phyloP scores from a whole-genome alignment of 2,113 vertebrate genomes.

The Daboia siamensis region DNA sequence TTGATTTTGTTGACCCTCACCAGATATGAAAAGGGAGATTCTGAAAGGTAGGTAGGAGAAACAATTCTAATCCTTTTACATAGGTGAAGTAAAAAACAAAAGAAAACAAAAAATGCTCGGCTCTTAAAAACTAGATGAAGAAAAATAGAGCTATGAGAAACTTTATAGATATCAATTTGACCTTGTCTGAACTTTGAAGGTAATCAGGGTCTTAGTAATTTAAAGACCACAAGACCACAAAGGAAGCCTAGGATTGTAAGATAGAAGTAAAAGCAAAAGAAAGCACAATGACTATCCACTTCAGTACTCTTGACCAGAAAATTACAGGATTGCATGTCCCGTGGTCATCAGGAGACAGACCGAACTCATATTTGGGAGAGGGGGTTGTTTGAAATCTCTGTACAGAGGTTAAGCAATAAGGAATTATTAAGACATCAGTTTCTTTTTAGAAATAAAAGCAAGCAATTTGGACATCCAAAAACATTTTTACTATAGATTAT shows the following conservation, averaged over 20 bases:
- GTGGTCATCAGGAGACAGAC: background rate
- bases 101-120: background rate
- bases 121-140: background rate
- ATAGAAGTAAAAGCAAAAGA: background rate
- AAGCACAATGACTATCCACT: background rate
- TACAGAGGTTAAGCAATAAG: background rate
- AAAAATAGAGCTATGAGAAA: background rate
- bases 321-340: background rate
- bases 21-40: constrained; percentile 53
- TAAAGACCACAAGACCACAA: background rate
- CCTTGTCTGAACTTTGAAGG: background rate
- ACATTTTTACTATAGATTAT: background rate
- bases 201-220: background rate
- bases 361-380: background rate
- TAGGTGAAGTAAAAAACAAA: background rate
- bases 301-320: background rate
- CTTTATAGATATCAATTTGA: background rate
- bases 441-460: background rate
- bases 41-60: background rate
- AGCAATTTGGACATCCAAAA: background rate
- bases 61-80: background rate
- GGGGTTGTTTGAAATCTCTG: background rate
- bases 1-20: constrained; percentile 51
- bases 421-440: background rate
- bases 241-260: background rate